phyloP scores from a whole-genome alignment of 2,113 vertebrate species.

The Nematolebias whitei region DNA sequence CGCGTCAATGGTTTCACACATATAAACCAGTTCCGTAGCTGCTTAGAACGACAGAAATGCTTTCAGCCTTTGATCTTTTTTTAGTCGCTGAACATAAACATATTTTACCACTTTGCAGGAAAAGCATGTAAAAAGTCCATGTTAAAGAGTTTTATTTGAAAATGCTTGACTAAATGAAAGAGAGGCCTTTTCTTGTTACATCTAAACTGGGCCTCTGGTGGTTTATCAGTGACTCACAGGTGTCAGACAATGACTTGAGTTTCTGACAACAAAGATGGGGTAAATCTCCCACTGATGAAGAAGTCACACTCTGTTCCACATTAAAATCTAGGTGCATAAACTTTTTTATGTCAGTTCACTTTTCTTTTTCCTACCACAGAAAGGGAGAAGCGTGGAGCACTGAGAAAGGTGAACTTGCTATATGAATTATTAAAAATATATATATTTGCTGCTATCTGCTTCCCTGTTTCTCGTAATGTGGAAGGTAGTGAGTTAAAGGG shows the following conservation, averaged over 20 bases:
- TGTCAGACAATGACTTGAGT: slow-evolving; percentile 1
- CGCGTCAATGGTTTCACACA: slow-evolving; percentile 64
- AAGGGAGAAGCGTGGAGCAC: slow-evolving; percentile 13
- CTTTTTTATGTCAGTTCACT: neutral
- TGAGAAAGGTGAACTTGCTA: slow-evolving; percentile 53
- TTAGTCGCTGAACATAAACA: neutral
- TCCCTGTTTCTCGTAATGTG: slow-evolving; percentile 51
- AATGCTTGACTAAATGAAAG: neutral
- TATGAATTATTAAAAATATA: neutral
- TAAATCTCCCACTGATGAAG: neutral
- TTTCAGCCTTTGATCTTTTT: neutral
- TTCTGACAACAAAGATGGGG: slow-evolving; percentile 5
- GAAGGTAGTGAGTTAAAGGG: slow-evolving; percentile 30
- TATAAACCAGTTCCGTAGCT: slow-evolving; percentile 54
- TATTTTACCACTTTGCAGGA: neutral
- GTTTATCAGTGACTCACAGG: slow-evolving; percentile 42
- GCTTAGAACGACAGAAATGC: slow-evolving; percentile 15
- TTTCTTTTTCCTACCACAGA: slow-evolving; percentile 12
- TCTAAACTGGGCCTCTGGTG: neutral
- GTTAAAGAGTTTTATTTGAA: neutral
- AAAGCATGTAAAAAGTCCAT: neutral
- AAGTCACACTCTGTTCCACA: neutral
- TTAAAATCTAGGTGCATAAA: neutral
- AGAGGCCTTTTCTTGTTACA: neutral
- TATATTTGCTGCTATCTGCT: slow-evolving; percentile 34